Conservation (phyloP, 2,113 vertebrate genomes). For the Megaptera novaeangliae region DNA sequence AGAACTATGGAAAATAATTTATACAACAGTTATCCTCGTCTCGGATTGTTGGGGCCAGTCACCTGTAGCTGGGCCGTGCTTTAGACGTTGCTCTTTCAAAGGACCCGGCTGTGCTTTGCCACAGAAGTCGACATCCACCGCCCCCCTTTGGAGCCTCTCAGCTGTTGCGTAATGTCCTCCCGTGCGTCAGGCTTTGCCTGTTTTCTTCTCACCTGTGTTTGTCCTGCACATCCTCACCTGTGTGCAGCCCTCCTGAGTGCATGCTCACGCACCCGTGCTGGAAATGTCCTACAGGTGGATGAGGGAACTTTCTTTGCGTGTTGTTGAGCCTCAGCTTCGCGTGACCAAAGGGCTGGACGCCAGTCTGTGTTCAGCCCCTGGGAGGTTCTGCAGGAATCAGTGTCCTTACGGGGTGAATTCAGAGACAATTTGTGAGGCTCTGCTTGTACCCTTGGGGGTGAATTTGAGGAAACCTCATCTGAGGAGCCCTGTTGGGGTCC, state of each 20-base stretch:
- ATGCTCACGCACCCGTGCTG: background rate
- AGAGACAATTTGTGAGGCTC: slow-evolving; percentile 51
- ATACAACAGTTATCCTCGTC: fast-evolving
- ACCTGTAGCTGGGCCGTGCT: background rate
- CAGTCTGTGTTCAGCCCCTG: slow-evolving; percentile 18
- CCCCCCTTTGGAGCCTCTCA: background rate
- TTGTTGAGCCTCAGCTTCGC: background rate
- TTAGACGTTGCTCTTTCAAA: background rate
- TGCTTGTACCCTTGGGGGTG: slow-evolving; percentile 50
- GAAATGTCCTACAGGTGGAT: slow-evolving; percentile 45
- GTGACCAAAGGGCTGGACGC: slow-evolving; percentile 25
- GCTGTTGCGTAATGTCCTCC: background rate
- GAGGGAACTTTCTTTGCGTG: slow-evolving; percentile 22
- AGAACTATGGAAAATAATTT: background rate
- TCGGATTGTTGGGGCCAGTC: background rate
- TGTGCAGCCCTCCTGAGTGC: background rate
- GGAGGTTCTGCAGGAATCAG: slow-evolving; percentile 34
- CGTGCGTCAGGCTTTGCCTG: fast-evolving
- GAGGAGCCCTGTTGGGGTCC: slow-evolving; percentile 38
- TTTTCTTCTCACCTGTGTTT: background rate
- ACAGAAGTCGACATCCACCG: background rate
- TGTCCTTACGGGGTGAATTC: slow-evolving; percentile 47
- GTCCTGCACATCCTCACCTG: background rate
- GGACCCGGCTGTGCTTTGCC: background rate
- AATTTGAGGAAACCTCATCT: slow-evolving; percentile 49